Conservation (phyloP, 1,140 invertebrate genomes). For the Physella acuta region DNA sequence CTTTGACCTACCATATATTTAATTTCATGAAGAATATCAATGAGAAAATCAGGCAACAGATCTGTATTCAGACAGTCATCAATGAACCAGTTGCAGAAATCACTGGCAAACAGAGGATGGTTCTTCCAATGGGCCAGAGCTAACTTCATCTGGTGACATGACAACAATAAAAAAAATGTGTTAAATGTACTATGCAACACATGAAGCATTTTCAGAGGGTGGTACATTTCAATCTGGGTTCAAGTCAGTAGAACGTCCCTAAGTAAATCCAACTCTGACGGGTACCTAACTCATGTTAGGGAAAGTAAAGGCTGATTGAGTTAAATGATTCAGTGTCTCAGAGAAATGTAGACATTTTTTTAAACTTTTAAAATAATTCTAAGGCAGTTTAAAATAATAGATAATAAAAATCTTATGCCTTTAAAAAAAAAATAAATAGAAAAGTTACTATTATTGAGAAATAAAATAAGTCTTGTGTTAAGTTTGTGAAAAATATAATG, state of each 20-base stretch:
- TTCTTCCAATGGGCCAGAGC: slow-evolving; percentile 2
- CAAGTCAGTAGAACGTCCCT: no score
- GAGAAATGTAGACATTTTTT: not conserved
- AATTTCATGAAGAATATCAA: slow-evolving; percentile 15
- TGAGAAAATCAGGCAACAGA: slow-evolving; percentile 24
- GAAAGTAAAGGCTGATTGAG: no score
- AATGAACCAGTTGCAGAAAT: slow-evolving; percentile 24
- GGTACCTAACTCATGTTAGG: no score
- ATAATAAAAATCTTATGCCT: no score
- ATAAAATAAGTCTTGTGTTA: no score
- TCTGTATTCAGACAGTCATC: slow-evolving; percentile 22
- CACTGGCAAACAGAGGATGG: slow-evolving; percentile 22
- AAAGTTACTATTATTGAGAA: no score
- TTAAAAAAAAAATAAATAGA: no score
- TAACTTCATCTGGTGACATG: not conserved
- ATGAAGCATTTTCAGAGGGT: not conserved
- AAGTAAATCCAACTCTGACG: no score
- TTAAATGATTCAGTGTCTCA: not conserved
- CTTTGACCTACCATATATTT: slow-evolving; percentile 20
- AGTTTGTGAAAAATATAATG: no score
- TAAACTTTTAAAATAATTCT: not conserved
- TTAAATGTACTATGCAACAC: not conserved
- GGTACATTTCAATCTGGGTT: not conserved
- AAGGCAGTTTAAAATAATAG: no score
- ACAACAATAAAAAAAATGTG: not conserved